These are phyloP conservation scores for Drosophila baimaii DNA, from an alignment of 1,140 invertebrate genomes.

Conservation along the genomic window DNA sequence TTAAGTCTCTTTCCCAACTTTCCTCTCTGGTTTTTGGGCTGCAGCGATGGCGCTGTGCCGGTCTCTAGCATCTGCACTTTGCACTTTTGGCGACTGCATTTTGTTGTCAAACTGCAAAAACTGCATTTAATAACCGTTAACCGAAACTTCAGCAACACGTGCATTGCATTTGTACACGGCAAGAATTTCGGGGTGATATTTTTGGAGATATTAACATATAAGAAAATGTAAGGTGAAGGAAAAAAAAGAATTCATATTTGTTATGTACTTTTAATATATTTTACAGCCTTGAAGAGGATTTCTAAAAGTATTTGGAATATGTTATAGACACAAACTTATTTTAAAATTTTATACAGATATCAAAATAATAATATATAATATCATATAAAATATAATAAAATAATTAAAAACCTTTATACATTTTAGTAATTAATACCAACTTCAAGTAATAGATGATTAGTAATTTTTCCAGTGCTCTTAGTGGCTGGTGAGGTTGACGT, in stretches of 20 bases:
- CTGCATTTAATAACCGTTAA: conserved; percentile 81
- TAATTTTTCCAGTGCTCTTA: background rate
- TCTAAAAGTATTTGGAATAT: background rate
- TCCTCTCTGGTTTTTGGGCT: conserved; percentile 11
- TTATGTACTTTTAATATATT: no score
- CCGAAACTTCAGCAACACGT: conserved; percentile 79
- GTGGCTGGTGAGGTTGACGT: background rate
- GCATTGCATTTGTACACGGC: conserved; percentile 25
- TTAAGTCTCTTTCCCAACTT: conserved; percentile 13
- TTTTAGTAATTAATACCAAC: no score
- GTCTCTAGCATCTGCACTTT: conserved; percentile 68
- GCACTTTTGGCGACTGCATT: conserved; percentile 70
- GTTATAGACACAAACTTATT: background rate
- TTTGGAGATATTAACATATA: background rate
- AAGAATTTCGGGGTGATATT: background rate
- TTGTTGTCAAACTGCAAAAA: conserved; percentile 77
- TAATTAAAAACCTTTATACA: no score
- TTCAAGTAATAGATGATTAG: no score
- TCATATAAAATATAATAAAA: no score
- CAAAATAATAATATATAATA: no score
- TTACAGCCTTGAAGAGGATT: no score
- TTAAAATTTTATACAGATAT: no score
- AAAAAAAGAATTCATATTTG: background rate
- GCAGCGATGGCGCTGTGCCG: conserved; percentile 11
- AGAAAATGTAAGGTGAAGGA: rapidly evolving